Conservation (phyloP, 2,888 invertebrate species). For the Germaria angustata region DNA sequence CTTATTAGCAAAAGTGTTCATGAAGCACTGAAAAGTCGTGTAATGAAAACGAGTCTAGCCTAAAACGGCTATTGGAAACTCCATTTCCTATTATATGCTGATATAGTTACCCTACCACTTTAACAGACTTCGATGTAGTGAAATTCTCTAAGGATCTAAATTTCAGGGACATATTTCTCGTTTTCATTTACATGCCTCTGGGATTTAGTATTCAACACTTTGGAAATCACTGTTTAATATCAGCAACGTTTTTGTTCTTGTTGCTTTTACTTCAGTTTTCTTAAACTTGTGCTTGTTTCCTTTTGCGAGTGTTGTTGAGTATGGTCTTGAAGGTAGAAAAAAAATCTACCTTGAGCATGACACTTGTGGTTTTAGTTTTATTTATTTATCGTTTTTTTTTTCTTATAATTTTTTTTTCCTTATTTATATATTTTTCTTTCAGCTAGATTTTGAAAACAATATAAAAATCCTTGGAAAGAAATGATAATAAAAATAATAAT, state of each 20-base stretch:
- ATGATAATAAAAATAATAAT: slow-evolving; percentile 24
- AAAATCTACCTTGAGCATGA: slow-evolving; percentile 54
- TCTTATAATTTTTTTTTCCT: slow-evolving; percentile 10
- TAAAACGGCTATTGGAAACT: too few relatives aligned
- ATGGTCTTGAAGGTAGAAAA: slow-evolving; percentile 39
- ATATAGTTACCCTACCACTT: too few relatives aligned
- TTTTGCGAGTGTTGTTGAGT: slow-evolving; percentile 31
- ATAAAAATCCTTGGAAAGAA: slow-evolving; percentile 36
- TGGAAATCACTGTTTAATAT: background rate
- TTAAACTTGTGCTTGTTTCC: slow-evolving; percentile 16
- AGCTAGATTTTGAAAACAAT: slow-evolving; percentile 51
- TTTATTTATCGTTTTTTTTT: slow-evolving; percentile 21
- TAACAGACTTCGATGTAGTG: too few relatives aligned
- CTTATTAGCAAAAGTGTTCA: too few relatives aligned
- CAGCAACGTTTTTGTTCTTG: too few relatives aligned
- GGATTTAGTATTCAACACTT: too few relatives aligned
- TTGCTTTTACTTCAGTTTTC: slow-evolving; percentile 4
- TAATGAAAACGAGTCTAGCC: too few relatives aligned
- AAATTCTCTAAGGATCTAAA: too few relatives aligned
- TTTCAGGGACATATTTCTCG: too few relatives aligned
- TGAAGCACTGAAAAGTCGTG: too few relatives aligned
- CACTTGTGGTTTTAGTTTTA: slow-evolving; percentile 58
- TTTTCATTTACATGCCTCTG: too few relatives aligned
- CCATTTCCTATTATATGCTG: too few relatives aligned
- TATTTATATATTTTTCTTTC: slow-evolving; percentile 19